Conservation (phyloP, 2,888 invertebrate species). For the Drosophila phalerata region DNA sequence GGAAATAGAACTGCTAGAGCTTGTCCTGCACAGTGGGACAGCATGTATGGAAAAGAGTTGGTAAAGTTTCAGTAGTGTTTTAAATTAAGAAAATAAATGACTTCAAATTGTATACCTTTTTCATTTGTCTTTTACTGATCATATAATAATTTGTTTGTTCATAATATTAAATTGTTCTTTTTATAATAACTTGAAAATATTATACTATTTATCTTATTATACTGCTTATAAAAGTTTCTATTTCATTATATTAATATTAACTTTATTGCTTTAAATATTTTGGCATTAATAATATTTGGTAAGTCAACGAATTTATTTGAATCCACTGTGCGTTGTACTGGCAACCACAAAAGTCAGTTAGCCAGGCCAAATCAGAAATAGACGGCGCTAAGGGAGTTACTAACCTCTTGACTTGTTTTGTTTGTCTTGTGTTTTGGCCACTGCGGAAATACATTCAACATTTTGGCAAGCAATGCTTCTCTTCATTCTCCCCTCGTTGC, state of each 20-base stretch:
- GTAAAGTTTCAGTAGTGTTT: too few relatives aligned
- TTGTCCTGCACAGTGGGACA: conserved; percentile 23
- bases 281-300: neutral
- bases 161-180: too few relatives aligned
- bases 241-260: too few relatives aligned
- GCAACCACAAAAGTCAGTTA: conserved; percentile 66
- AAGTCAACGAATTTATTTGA: neutral
- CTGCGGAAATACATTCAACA: conserved; percentile 75
- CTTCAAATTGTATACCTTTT: too few relatives aligned
- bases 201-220: too few relatives aligned
- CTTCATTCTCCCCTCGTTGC: neutral
- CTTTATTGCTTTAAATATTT: neutral
- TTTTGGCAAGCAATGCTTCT: conserved; percentile 63
- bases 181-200: too few relatives aligned
- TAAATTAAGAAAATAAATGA: too few relatives aligned
- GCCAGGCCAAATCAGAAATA: conserved; percentile 56
- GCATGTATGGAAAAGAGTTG: neutral
- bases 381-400: conserved; percentile 39
- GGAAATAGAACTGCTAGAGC: conserved; percentile 34
- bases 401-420: conserved; percentile 21
- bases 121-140: too few relatives aligned
- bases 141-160: too few relatives aligned
- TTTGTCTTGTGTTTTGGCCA: conserved; percentile 57
- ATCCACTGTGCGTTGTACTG: conserved; percentile 27
- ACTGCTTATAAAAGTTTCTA: too few relatives aligned